A percentile compares a stretch with the other conserved stretches of the same genome.
These are phyloP conservation scores for Dicerorhinus sumatrensis DNA, from an alignment of 2,113 vertebrate genomes.

Conservation along the genomic window DNA sequence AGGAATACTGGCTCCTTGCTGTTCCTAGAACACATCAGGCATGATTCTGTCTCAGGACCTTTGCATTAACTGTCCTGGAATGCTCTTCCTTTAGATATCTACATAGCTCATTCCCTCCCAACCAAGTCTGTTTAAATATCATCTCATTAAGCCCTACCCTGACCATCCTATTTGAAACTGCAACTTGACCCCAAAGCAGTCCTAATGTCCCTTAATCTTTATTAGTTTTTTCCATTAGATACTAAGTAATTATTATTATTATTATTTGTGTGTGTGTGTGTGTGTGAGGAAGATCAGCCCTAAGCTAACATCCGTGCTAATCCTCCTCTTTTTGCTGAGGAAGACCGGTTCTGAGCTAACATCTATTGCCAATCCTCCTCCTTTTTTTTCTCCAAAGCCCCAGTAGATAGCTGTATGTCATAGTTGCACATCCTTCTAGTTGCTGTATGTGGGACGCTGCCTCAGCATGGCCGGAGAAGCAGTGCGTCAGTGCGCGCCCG, in stretches of 20 bases:
- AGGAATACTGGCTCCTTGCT: background rate
- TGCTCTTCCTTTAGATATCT: background rate
- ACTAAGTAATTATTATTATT: background rate
- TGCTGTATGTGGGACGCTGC: too few species aligned
- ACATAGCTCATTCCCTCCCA: background rate
- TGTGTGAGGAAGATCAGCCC: too few species aligned
- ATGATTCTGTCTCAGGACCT: background rate
- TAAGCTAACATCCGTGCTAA: too few species aligned
- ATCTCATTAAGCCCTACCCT: background rate
- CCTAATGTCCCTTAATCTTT: background rate
- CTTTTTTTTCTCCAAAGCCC: too few species aligned
- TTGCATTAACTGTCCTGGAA: background rate
- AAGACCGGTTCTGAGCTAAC: too few species aligned
- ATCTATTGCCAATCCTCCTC: too few species aligned
- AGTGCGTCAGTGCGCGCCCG: too few species aligned
- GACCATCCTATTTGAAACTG: background rate
- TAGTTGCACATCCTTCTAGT: too few species aligned
- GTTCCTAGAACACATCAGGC: background rate
- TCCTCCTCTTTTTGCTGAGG: too few species aligned
- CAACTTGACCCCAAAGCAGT: background rate
- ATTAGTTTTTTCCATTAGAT: background rate
- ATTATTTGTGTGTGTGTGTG: too few species aligned
- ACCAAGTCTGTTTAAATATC: background rate
- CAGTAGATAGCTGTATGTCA: too few species aligned
- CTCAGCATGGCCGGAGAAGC: too few species aligned